Conservation (phyloP, 1,140 invertebrate species). For the Trissolcus basalis region DNA sequence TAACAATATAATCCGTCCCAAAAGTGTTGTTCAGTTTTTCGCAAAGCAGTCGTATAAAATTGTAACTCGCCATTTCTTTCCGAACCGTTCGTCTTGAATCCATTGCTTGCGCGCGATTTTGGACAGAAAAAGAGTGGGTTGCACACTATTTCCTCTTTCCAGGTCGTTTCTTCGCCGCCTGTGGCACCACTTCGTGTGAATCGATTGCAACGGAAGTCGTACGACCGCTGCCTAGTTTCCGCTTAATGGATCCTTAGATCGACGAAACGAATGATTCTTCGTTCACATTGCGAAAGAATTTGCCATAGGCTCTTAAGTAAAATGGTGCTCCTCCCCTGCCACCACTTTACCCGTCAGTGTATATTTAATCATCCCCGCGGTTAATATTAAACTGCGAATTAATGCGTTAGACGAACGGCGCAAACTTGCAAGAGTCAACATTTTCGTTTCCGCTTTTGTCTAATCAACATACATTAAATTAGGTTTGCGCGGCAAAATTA, state of each 20-base stretch:
- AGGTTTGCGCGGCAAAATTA: no score
- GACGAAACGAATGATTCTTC: conserved; percentile 60
- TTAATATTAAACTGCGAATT: conserved; percentile 21
- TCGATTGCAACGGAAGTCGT: conserved; percentile 54
- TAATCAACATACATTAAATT: conserved; percentile 4
- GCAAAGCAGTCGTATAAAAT: conserved; percentile 7
- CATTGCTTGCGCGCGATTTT: conserved; percentile 28
- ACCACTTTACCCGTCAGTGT: conserved; percentile 1
- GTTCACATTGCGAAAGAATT: conserved; percentile 46
- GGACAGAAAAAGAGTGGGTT: conserved; percentile 22
- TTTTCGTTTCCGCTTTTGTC: conserved; percentile 5
- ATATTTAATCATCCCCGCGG: conserved; percentile 16
- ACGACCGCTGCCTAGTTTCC: conserved; percentile 52
- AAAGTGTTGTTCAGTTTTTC: conserved; percentile 24
- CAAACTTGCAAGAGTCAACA: neutral
- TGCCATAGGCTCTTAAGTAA: conserved; percentile 33
- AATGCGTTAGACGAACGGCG: conserved; percentile 14
- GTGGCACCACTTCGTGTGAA: conserved; percentile 41
- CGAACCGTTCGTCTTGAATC: conserved; percentile 29
- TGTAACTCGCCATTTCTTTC: conserved; percentile 44
- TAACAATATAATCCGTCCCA: conserved; percentile 1
- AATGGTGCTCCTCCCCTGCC: conserved; percentile 14
- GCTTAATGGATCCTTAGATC: conserved; percentile 62
- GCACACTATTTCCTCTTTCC: conserved; percentile 47
- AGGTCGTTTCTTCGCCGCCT: conserved; percentile 48